Base-by-base conservation (phyloP, 2,888 invertebrate species). In the Parapristionchus giblindavisi region DNA sequence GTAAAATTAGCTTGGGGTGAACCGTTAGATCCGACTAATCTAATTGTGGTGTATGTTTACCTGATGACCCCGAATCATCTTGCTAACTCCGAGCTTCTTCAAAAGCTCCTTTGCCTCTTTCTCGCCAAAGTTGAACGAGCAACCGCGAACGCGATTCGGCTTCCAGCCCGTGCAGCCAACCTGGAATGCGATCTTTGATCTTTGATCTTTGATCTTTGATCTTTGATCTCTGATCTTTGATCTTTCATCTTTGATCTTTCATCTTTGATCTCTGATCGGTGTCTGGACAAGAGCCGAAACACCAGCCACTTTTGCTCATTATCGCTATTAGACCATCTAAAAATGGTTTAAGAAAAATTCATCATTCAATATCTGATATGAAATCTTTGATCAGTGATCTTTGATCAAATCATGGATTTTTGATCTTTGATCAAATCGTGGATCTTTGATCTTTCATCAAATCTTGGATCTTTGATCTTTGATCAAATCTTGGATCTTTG, bases 51-150 rank as follows among this genome's bases (percentile, higher is more conserved):
- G 56, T 6, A 24, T 17, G 43, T 32, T 34, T 40, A 75, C 75
- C 70, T 75, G 75, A 40, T 75, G 75, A 1, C 70, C 75, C 3
- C 75, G 32, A 24, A 75, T 75, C 54, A 75, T 48, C 61, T 65
- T 58, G 27, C 40, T 38, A 8, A 75, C 29, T 2, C 70, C 75
- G 24, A 75, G 51, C 34, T 58, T 70, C 38, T 75, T 75, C 52
- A 65, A 68, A 36, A 48, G 48, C 27, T 75, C 75, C 14, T 75
- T 61, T 8, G 78, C 78, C 24, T 78, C 76, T 21, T 78, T 76
- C 56, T 79, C 78, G 2, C 78, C 78, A 56, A 78, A 79, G 3
- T 75, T 66, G 71, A 72, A 65, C 14, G 79, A 78, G 48, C 66
- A 65, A 24, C 75, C 71, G 27, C 79, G 75, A 34, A 79, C 43